A percentile compares a stretch with the other conserved stretches of the same genome.
Evolutionary conservation across 2,888 invertebrate species (phyloP).

Genomic region (Rhingia rostrata): DNA sequence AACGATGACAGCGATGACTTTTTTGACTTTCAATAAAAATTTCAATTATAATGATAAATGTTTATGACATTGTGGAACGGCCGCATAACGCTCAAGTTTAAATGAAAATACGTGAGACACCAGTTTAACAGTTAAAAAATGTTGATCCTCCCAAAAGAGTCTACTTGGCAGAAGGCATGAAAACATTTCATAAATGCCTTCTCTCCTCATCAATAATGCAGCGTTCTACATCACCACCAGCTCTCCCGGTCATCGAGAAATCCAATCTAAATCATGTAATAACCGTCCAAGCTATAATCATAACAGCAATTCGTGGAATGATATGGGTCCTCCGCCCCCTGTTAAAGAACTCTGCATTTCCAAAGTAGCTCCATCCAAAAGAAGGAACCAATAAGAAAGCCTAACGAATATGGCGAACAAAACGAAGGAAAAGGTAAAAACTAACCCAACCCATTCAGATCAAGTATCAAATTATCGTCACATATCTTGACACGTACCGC

Average conservation of each 20-base stretch:
- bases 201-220: slow-evolving; percentile 23
- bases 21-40: too few species aligned
- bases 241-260: slow-evolving; percentile 31
- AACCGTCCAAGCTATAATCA: slow-evolving; percentile 66
- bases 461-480: slow-evolving; percentile 70
- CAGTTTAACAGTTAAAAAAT: neutral
- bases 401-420: slow-evolving; percentile 9
- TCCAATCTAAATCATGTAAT: slow-evolving; percentile 69
- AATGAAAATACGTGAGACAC: too few species aligned
- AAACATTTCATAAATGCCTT: slow-evolving; percentile 9
- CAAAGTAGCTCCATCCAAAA: slow-evolving; percentile 10
- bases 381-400: neutral
- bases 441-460: slow-evolving; percentile 63
- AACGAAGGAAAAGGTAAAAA: neutral
- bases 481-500: slow-evolving; percentile 74
- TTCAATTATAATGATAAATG: too few species aligned
- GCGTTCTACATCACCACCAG: neutral
- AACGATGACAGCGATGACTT: too few species aligned
- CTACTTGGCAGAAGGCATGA: neutral
- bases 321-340: slow-evolving; percentile 44
- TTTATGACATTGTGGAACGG: too few species aligned
- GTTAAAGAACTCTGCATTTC: neutral
- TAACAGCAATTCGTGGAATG: slow-evolving; percentile 71
- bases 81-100: too few species aligned
- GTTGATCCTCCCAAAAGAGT: neutral